Evolutionary conservation across 2,113 vertebrate species (phyloP).

Genomic region (Orthonyx spaldingii): DNA sequence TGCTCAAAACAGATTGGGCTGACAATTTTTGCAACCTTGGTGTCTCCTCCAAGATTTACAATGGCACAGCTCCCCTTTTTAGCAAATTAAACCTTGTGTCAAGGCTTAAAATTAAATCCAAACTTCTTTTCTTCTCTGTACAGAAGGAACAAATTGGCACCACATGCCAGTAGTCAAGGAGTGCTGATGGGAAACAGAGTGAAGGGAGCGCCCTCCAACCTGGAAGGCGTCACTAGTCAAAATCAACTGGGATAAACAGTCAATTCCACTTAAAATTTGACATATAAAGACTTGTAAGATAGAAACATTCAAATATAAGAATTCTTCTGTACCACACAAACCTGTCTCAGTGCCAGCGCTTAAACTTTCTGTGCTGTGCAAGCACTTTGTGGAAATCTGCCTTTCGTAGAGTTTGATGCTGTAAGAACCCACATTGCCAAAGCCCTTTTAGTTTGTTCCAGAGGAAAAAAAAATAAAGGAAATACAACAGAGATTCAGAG

Average conservation of each 20-base stretch:
- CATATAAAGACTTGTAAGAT: slow-evolving; percentile 56
- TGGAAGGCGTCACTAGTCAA: slow-evolving; percentile 64
- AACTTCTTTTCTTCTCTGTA: slow-evolving; percentile 68
- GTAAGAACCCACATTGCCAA: slow-evolving; percentile 46
- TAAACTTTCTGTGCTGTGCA: slow-evolving; percentile 68
- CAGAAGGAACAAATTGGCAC: slow-evolving; percentile 77
- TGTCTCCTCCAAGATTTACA: slow-evolving; percentile 75
- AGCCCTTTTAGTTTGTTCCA: slow-evolving; percentile 35
- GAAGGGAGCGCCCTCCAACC: slow-evolving; percentile 59
- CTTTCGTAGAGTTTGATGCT: slow-evolving; percentile 59
- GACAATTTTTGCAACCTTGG: slow-evolving; percentile 65
- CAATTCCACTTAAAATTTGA: slow-evolving; percentile 68
- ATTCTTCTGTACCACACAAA: slow-evolving; percentile 56
- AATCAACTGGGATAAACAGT: slow-evolving; percentile 68
- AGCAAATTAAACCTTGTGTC: slow-evolving; percentile 78
- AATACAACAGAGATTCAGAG: slow-evolving; percentile 19
- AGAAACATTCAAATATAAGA: slow-evolving; percentile 60
- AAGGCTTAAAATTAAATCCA: slow-evolving; percentile 76
- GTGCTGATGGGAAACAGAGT: slow-evolving; percentile 72
- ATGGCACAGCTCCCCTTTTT: slow-evolving; percentile 69
- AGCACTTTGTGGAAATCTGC: slow-evolving; percentile 69
- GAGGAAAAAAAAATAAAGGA: not conserved
- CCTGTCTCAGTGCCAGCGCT: slow-evolving; percentile 63
- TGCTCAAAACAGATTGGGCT: slow-evolving; percentile 53
- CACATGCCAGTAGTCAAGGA: slow-evolving; percentile 69